phyloP scores from a whole-genome alignment of 2,797 vertebrate genomes.

The Sebastiscus tertius region DNA sequence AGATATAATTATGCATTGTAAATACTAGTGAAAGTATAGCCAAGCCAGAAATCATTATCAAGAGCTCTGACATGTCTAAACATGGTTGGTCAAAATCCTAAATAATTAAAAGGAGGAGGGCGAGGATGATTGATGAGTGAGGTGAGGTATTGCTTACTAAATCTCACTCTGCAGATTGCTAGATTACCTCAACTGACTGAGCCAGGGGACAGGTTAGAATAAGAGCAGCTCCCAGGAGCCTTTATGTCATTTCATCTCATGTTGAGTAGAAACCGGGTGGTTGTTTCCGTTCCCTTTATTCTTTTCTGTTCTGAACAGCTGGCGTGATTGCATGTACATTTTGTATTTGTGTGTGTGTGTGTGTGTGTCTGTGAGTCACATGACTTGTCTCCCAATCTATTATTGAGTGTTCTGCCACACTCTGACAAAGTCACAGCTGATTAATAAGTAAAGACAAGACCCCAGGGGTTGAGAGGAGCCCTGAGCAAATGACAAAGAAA shows the following conservation, averaged over 20 bases:
- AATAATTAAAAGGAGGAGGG: background rate
- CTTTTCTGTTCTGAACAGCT: conserved; percentile 35
- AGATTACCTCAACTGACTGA: conserved; percentile 52
- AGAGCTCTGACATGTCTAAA: conserved; percentile 9
- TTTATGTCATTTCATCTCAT: conserved; percentile 46
- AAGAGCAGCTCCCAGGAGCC: conserved; percentile 40
- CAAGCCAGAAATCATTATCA: background rate
- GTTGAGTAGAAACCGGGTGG: conserved; percentile 14
- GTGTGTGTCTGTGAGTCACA: conserved; percentile 16
- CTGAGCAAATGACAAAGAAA: conserved; percentile 56
- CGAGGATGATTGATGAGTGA: conserved; percentile 29
- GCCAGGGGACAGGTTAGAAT: conserved; percentile 48
- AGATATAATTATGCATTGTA: background rate
- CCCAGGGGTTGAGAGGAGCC: conserved; percentile 52
- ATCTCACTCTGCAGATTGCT: conserved; percentile 34
- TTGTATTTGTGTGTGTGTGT: background rate
- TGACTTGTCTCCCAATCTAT: conserved; percentile 60
- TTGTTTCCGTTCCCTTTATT: conserved; percentile 37
- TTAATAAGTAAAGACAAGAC: conserved; percentile 72
- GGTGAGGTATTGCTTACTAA: conserved; percentile 15
- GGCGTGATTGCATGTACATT: conserved; percentile 27
- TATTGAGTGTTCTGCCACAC: conserved; percentile 58
- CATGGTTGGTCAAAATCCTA: background rate
- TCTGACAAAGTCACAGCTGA: conserved; percentile 58
- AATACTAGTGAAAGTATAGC: background rate